These are phyloP conservation scores for Nerophis lumbriciformis DNA, from an alignment of 2,113 vertebrate species.

Conservation along the genomic window DNA sequence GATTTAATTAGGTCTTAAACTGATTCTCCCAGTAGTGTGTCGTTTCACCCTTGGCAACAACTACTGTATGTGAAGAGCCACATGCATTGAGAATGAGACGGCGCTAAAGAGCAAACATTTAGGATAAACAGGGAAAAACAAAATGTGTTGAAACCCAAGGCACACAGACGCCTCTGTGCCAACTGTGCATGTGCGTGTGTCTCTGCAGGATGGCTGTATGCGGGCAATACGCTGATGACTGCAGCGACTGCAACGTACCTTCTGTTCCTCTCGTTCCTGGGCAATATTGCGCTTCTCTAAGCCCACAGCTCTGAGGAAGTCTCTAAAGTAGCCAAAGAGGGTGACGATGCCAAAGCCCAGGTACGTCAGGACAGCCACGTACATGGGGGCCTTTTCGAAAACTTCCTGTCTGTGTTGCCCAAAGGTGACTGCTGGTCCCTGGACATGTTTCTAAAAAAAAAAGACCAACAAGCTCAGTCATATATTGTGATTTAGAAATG, in stretches of 20 bases:
- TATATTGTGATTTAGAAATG: constrained; percentile 19
- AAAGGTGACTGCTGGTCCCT: constrained; percentile 53
- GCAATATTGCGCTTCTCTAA: constrained; percentile 83
- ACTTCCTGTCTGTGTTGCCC: constrained; percentile 67
- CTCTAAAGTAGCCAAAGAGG: constrained; percentile 88
- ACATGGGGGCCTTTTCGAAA: constrained; percentile 87
- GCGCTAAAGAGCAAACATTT: constrained; percentile 37
- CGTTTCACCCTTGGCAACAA: constrained; percentile 58
- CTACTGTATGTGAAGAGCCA: constrained; percentile 22
- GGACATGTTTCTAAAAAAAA: constrained; percentile 76
- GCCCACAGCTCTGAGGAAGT: constrained; percentile 85
- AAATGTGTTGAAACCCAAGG: constrained; percentile 38
- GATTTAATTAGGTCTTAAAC: constrained; percentile 64
- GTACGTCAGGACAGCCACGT: constrained; percentile 85
- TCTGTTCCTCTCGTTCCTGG: constrained; percentile 84
- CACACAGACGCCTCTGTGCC: constrained; percentile 3
- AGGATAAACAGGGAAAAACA: constrained; percentile 43
- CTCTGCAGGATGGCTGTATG: constrained; percentile 8
- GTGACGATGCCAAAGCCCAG: constrained; percentile 85
- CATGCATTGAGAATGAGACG: constrained; percentile 26
- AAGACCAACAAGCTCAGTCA: constrained; percentile 30
- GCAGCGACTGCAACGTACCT: constrained; percentile 68
- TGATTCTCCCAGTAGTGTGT: constrained; percentile 55
- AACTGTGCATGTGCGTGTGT: constrained; percentile 8
- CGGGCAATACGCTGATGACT: constrained; percentile 10